These are phyloP conservation scores for Sebastes itinus DNA, from an alignment of 2,797 vertebrate genomes.

Conservation along the genomic window DNA sequence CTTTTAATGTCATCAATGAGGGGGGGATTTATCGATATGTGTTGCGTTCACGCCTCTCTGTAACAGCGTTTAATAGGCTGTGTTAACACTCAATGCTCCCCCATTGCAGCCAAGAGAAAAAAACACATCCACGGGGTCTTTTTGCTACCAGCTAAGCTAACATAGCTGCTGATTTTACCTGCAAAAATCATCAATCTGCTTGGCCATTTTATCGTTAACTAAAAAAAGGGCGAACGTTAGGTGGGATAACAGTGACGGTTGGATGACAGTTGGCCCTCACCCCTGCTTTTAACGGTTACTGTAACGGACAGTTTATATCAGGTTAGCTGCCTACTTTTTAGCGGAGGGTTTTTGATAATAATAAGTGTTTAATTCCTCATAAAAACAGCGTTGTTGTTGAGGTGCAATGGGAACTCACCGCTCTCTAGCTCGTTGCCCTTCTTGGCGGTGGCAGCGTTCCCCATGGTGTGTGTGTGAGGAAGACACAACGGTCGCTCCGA, in stretches of 20 bases:
- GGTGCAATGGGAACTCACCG: conserved; percentile 83
- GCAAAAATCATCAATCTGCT: not conserved
- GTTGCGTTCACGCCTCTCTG: not conserved
- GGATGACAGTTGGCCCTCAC: conserved; percentile 16
- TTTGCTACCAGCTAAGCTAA: conserved; percentile 19
- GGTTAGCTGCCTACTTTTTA: conserved; percentile 5
- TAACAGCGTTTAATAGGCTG: conserved; percentile 1
- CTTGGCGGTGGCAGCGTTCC: conserved; percentile 96
- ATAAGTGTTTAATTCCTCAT: not conserved
- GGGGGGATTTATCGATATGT: not conserved
- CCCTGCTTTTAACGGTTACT: conserved; percentile 9
- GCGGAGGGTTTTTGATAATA: not conserved
- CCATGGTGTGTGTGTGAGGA: conserved; percentile 84
- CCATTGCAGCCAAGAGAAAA: conserved; percentile 29
- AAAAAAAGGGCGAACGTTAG: not conserved
- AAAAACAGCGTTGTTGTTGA: not conserved
- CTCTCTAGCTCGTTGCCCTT: conserved; percentile 98
- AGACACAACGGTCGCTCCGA: conserved; percentile 77
- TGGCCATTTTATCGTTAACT: not conserved
- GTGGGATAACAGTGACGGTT: conserved; percentile 19
- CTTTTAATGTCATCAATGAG: not conserved
- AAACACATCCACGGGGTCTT: conserved; percentile 47
- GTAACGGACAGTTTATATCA: not conserved
- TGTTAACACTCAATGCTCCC: not conserved
- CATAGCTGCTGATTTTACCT: not conserved